Percentiles rank a stretch among this genome's conserved stretches.
phyloP scores from a whole-genome alignment of 2,113 vertebrate genomes.

The Thomomys bottae region DNA sequence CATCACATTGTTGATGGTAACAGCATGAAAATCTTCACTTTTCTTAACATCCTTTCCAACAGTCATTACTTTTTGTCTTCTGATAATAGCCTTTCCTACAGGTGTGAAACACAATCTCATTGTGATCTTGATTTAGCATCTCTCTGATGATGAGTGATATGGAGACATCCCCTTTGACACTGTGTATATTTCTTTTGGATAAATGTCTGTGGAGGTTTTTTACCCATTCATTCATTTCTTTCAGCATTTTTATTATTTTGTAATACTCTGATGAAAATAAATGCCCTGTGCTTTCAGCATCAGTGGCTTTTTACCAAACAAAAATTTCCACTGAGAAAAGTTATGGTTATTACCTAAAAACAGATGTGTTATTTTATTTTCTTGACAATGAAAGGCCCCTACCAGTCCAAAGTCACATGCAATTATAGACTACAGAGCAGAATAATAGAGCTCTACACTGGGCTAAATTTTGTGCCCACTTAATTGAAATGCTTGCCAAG shows the following conservation, averaged over 20 bases:
- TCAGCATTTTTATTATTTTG: slow-evolving; percentile 51
- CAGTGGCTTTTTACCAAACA: slow-evolving; percentile 72
- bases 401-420: slow-evolving; percentile 58
- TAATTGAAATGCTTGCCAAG: slow-evolving; percentile 80
- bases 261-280: slow-evolving; percentile 62
- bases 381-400: slow-evolving; percentile 40
- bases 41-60: neutral
- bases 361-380: slow-evolving; percentile 78
- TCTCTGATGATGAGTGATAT: neutral
- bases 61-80: neutral
- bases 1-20: neutral
- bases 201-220: slow-evolving; percentile 2
- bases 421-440: slow-evolving; percentile 70
- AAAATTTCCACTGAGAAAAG: slow-evolving; percentile 72
- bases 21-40: neutral
- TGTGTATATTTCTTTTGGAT: neutral
- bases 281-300: slow-evolving; percentile 24
- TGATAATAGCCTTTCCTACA: neutral
- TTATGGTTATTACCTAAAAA: slow-evolving; percentile 71
- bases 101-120: neutral
- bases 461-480: slow-evolving; percentile 78
- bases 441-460: slow-evolving; percentile 68
- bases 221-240: neutral
- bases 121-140: neutral
- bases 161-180: neutral